Conservation (phyloP, 2,888 invertebrate genomes). For the Alitta virens region DNA sequence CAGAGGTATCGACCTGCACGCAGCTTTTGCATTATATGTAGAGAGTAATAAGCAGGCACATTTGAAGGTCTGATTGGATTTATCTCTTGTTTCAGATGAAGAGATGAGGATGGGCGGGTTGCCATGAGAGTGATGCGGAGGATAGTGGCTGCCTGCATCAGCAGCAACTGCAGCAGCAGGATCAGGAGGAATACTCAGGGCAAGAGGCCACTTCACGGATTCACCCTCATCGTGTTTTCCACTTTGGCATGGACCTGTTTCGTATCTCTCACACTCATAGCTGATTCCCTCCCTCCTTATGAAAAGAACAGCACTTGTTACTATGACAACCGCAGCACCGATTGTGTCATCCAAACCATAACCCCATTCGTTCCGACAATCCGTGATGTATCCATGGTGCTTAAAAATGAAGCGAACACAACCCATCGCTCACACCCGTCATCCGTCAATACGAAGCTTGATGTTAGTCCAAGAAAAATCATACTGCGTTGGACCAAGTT, state of each 20-base stretch:
- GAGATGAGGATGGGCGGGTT: too few species aligned
- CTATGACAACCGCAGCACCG: background rate
- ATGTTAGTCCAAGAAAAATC: slow-evolving; percentile 1
- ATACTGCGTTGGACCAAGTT: slow-evolving; percentile 16
- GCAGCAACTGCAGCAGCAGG: too few species aligned
- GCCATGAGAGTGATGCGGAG: too few species aligned
- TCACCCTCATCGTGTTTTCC: slow-evolving; percentile 10
- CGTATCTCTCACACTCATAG: slow-evolving; percentile 1
- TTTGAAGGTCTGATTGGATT: too few species aligned
- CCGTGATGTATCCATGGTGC: too few species aligned
- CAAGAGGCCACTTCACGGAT: slow-evolving; percentile 2
- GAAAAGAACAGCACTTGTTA: slow-evolving; percentile 2
- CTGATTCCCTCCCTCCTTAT: slow-evolving; percentile 5
- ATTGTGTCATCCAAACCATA: background rate
- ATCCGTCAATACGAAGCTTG: background rate
- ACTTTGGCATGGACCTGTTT: slow-evolving; percentile 15
- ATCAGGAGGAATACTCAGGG: too few species aligned
- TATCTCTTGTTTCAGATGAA: too few species aligned
- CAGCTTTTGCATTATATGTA: too few species aligned
- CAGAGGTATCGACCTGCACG: too few species aligned
- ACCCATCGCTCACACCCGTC: background rate
- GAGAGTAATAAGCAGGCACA: too few species aligned
- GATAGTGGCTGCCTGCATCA: too few species aligned
- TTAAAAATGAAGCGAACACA: too few species aligned
- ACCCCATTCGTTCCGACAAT: background rate